Evolutionary conservation across 2,888 invertebrate genomes (phyloP).

Genomic region (Globia sparganii): DNA sequence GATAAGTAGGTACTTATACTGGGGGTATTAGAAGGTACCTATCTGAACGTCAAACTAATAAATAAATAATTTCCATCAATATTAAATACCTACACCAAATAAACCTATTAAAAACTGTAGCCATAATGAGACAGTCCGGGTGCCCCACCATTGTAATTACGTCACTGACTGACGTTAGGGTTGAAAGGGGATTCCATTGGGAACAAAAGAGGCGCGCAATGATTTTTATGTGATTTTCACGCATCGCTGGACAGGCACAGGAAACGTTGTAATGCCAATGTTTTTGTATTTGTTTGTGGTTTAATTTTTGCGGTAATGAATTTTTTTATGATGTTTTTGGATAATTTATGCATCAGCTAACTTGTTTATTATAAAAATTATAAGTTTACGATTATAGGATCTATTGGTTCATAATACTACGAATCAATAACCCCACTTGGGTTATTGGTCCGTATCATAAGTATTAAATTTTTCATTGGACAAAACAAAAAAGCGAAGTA

Average conservation of each 20-base stretch:
- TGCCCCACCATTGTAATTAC: slow-evolving; percentile 72
- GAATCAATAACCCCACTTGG: neutral
- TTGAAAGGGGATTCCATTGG: slow-evolving; percentile 71
- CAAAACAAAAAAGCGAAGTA: neutral
- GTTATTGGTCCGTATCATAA: no score
- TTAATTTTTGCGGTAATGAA: slow-evolving; percentile 6
- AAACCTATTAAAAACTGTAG: slow-evolving; percentile 17
- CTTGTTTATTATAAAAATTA: neutral
- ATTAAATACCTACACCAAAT: slow-evolving; percentile 29
- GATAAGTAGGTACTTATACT: neutral
- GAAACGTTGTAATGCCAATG: slow-evolving; percentile 61
- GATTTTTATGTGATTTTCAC: slow-evolving; percentile 87
- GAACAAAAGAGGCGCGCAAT: slow-evolving; percentile 79
- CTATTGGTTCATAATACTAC: neutral
- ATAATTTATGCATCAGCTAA: neutral
- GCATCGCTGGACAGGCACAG: slow-evolving; percentile 72
- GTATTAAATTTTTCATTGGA: neutral
- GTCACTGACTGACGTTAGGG: slow-evolving; percentile 72
- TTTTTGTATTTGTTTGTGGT: slow-evolving; percentile 51
- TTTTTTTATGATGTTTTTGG: neutral
- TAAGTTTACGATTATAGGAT: neutral
- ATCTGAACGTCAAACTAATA: neutral
- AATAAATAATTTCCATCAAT: neutral
- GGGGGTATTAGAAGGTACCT: neutral
- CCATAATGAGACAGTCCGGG: slow-evolving; percentile 58